Base-by-base conservation (phyloP, 2,888 invertebrate species). In the Pteria penguin region DNA sequence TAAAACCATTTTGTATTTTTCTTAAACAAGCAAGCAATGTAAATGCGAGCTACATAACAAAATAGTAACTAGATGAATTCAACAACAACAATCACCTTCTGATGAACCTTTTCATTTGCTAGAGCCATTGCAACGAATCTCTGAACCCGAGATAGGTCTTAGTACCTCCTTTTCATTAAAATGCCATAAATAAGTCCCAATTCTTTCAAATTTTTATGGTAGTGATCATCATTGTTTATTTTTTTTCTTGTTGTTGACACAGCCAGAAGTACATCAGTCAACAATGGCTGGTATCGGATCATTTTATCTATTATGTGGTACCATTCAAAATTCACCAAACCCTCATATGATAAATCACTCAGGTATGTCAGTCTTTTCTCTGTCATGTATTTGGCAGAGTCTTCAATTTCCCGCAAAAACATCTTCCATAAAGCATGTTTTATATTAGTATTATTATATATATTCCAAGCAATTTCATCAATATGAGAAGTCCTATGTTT, bases 91-190 rank as follows among this genome's bases (percentile, higher is more conserved):
- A 2, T 45, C 5, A 24, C 65, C 65, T 65, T 65, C 27, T 52
- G 52, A 14, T 65, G 65, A 33, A 65, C 65, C 27, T 65, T 65
- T 45, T 36, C 65, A 45, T 65, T 26, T 36, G 52, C 65, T 26
- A 65, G 27, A n/a, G 45, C 45, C 26, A 52, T 65, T 8, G 65
- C 52, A 14, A 65, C 36, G 18, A 65, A 24, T 14, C 0, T 18
- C 24, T 65, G 65, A 26, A 26, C 36, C 18, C 65, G 22, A 14
- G 65, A 65, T n/a, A 65, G 26, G 27, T 65, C 65, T 29, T 65
- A 36, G 33, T 29, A 33, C 29, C 29, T 31, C 8, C 45, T 5
- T 33, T 52, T 65, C 65, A 36, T 65, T 26, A 52, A 45, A 45
- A 36, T 36, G 11, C 26, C 45, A 65, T 65, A 65, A 22, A 45